Base-by-base conservation (phyloP, 2,888 invertebrate genomes). In the Neoascia interrupta region DNA sequence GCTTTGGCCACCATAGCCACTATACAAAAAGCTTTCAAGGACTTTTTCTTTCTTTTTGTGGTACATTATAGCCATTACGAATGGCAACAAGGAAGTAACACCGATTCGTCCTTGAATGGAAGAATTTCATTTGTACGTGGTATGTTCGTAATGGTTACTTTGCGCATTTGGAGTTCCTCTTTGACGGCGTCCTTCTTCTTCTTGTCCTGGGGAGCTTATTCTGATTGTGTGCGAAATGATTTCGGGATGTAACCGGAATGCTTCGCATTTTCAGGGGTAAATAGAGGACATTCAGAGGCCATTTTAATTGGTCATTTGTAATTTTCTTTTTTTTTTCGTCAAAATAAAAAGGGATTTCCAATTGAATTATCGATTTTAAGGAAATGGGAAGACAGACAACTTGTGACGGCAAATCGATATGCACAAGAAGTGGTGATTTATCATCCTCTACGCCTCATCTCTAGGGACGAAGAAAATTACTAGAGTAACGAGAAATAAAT, bases 21-120 rank as follows among this genome's bases (percentile, higher is more conserved):
- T 31, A 26, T 26, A 6, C 8, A n/a, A 8, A 34, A 36, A 76
- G 75, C 75, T 76, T 76, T 70, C 37, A 63, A 70, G 56, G 63
- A 70, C 18, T 75, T 63, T 63, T 39, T 41, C 41, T 11, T 36
- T 28, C n/a, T 51, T 45, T 5, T 19, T 19, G 26, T 15, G 15
- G 28, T n/a, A n/a, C n/a, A n/a, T n/a, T n/a, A n/a, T n/a, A n/a
- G n/a, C n/a, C n/a, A n/a, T n/a, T n/a, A n/a, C n/a, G n/a, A n/a
- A n/a, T 56, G 61, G 54, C 54, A 74, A 49, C 61, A 60, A 13
- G 18, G 45, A 31, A 19, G 8, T 3, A 39, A 21, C 8, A 37
- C n/a, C n/a, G 15, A 2, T 31, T 60, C 43, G 61, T 75, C 70
- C 75, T 75, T 75, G 56, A 70, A 58, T 63, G 21, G 15, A 21